A percentile compares a stretch with the other conserved stretches of the same genome.
These are phyloP conservation scores for Setophaga petechia DNA, from an alignment of 2,113 vertebrate species.

Conservation along the genomic window DNA sequence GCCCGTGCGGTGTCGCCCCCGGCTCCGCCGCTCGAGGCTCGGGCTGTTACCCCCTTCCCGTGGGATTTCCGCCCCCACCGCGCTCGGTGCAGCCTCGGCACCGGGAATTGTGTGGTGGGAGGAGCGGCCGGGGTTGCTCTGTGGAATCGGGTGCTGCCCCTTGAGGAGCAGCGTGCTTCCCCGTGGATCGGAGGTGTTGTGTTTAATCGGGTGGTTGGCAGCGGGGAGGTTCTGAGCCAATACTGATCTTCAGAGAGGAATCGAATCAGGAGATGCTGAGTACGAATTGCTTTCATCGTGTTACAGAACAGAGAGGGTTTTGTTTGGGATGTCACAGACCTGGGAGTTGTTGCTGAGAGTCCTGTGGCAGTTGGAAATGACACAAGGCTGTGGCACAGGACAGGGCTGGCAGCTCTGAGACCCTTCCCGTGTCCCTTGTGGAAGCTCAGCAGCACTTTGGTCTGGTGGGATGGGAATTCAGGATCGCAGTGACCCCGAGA, in stretches of 20 bases:
- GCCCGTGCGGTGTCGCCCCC: rapidly evolving
- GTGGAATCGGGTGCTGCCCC: rapidly evolving
- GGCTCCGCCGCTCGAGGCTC: not conserved
- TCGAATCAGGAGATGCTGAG: rapidly evolving
- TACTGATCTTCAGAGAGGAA: rapidly evolving
- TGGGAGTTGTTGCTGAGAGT: not conserved
- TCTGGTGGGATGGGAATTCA: not conserved
- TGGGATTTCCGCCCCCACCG: rapidly evolving
- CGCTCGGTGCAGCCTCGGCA: rapidly evolving
- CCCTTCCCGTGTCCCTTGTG: rapidly evolving
- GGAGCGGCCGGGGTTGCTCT: rapidly evolving
- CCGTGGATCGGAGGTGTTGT: rapidly evolving
- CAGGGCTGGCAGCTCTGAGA: not conserved
- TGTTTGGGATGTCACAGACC: rapidly evolving
- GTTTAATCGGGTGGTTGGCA: not conserved
- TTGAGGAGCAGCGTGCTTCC: rapidly evolving
- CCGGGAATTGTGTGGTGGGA: rapidly evolving
- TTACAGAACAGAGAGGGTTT: rapidly evolving
- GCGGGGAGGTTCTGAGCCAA: not conserved
- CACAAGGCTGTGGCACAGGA: rapidly evolving
- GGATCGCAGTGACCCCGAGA: not conserved
- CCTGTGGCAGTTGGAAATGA: rapidly evolving
- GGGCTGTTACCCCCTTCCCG: rapidly evolving
- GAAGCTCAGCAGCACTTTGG: not conserved
- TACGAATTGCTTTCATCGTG: rapidly evolving